Evolutionary conservation across 2,797 vertebrate genomes (phyloP), one percentile per base, ranked within the genome.

Genomic region (Chloroceryle inda): DNA sequence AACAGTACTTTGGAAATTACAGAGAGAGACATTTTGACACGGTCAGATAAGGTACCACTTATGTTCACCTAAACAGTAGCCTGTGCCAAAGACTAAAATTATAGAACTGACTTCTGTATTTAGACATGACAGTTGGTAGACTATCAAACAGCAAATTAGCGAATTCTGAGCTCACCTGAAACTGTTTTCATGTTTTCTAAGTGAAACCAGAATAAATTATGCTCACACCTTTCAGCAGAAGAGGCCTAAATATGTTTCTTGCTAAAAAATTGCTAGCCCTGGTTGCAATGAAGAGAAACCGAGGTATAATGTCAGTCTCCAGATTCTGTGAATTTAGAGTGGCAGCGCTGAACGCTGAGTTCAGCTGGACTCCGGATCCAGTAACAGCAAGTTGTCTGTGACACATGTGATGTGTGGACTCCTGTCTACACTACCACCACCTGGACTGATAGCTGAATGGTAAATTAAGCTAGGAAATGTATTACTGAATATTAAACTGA

Each of bases 401-500:
- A 80, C 88, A 95, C 76, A 35, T 67, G 81, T 10, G 5, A 90
- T 21, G 89, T 88, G 88, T 88, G 85, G 89, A 93, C 85, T 96
- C 89, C 72, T 92, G 87, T 93, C 92, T 91, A 52, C 82, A 53
- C 78, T 83, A 79, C 85, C 40, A 27, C 94, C 95, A 94, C 95
- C 95, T 96, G 96, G 89, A 91, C 89, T 96, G 96, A 95, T 85
- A 93, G 89, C 87, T 93, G 94, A 95, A 78, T 71, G 80, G 89
- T 85, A 94, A 94, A 96, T 88, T 45, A 92, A 94, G 83, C 86
- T 79, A 68, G 85, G 80, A 95, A 94, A 75, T 88, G 66, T 85
- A 96, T 56, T 89, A 50, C 91, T 96, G 96, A 95, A 96, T 91
- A 94, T 83, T 96, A 94, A 95, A 91, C 26, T 90, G 88, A 73